A percentile compares a stretch with the other conserved stretches of the same genome.
Conservation (phyloP, 1,140 invertebrate genomes). For the Euura lappo region DNA sequence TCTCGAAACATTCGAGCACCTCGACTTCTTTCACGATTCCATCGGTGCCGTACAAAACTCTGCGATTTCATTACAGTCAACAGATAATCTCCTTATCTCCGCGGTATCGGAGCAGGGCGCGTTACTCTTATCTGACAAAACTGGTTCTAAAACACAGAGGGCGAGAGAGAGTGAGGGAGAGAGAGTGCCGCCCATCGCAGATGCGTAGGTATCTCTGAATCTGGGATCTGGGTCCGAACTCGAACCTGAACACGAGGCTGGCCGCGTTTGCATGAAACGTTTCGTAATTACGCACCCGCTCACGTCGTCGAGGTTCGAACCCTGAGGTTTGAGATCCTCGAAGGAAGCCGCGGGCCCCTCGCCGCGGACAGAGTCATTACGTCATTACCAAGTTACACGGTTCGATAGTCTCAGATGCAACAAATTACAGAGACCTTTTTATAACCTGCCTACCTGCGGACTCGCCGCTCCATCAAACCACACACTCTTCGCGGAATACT, state of each 20-base stretch:
- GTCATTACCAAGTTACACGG: conserved; percentile 41
- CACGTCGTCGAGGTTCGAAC: not conserved
- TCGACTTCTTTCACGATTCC: too few species aligned
- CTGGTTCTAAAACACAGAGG: not conserved
- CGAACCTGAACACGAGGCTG: not conserved
- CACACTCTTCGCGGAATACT: too few species aligned
- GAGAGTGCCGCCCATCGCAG: too few species aligned
- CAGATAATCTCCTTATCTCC: not conserved
- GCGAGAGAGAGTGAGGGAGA: not conserved
- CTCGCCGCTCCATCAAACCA: too few species aligned
- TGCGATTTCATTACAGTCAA: too few species aligned
- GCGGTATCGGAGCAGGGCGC: not conserved
- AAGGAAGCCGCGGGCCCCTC: conserved; percentile 1
- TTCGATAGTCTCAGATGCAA: conserved; percentile 34
- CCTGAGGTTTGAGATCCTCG: not conserved
- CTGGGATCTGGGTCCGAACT: not conserved
- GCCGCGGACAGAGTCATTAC: conserved; percentile 32
- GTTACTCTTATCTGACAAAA: not conserved
- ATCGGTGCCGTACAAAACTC: too few species aligned
- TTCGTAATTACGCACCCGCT: conserved; percentile 10
- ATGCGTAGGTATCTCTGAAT: not conserved
- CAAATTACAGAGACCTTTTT: conserved; percentile 31
- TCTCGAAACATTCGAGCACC: too few species aligned
- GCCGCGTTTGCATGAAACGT: not conserved
- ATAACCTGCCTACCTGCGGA: too few species aligned